Base-by-base conservation (phyloP, 2,797 vertebrate genomes). In the Enteromius fasciolatus region DNA sequence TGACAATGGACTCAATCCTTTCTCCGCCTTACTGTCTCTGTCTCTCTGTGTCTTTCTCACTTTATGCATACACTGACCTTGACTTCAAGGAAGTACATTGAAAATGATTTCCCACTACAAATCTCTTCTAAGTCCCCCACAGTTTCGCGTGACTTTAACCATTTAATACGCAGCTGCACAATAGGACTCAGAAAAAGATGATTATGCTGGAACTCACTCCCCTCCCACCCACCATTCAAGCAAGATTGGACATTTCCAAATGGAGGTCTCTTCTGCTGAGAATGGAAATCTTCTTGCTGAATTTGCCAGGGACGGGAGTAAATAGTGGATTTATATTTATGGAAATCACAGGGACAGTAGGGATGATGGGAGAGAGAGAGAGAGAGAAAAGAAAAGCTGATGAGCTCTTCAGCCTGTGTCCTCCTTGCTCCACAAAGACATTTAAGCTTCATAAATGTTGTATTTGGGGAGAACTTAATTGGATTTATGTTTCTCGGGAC, bases 61-160 rank as follows among this genome's bases (percentile, higher is more conserved):
- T 72, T 76, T 41, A 39, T 68, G 93, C 87, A 96, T 94, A 82
- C 94, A 97, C 28, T 95, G 94, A 88, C 97, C 93, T 99, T 70
- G 83, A 93, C 86, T 97, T 97, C 90, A 92, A 96, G 87, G 92
- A 88, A 80, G 78, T 83, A 83, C 86, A 82, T 80, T 87, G 85
- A 92, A 91, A 90, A 90, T 98, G 74, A 97, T 97, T 87, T 79
- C 94, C 91, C 87, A 87, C 94, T 39, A 93, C 95, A 83, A 87
- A 89, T 87, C 84, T 86, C 78, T 36, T 50, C 80, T 78, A 85
- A 89, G 86, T 87, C 87, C 78, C 54, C 81, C 6, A 81, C 96
- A 95, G 61, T 77, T 78, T 64, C n/a, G 20, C 4, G 17, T 39
- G 78, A 84, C 80, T 88, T 87, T 86, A 81, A 85, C 83, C 82